A percentile compares a stretch with the other conserved stretches of the same genome.
These are phyloP conservation scores for Amiota communis DNA, from an alignment of 2,888 invertebrate genomes.

Conservation along the genomic window DNA sequence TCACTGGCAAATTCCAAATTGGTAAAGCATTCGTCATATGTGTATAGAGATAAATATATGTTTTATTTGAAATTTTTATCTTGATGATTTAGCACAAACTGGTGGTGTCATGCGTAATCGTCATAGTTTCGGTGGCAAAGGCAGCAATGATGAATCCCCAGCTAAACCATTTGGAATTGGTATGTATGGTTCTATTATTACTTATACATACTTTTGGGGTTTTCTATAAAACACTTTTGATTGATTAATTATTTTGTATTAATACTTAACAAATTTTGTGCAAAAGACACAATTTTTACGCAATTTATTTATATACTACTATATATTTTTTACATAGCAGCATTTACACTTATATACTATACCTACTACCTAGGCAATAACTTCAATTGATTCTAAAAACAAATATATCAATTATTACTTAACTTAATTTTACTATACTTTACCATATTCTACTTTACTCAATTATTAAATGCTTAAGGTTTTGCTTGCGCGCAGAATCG, in stretches of 20 bases:
- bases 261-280: slow-evolving; percentile 58
- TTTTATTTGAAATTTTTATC: slow-evolving; percentile 16
- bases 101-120: slow-evolving; percentile 69
- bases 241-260: slow-evolving; percentile 34
- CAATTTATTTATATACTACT: too few relatives aligned
- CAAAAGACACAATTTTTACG: slow-evolving; percentile 39
- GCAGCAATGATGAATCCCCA: slow-evolving; percentile 75
- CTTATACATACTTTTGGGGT: too few relatives aligned
- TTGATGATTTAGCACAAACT: slow-evolving; percentile 53
- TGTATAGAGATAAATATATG: slow-evolving; percentile 5
- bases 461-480: slow-evolving; percentile 29
- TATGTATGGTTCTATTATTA: slow-evolving; percentile 71
- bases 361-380: slow-evolving; percentile 28
- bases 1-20: slow-evolving; percentile 52
- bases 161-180: slow-evolving; percentile 89
- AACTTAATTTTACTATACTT: too few relatives aligned
- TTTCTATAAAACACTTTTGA: too few relatives aligned
- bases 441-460: too few relatives aligned
- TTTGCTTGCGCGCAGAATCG: slow-evolving; percentile 58
- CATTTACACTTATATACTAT: slow-evolving; percentile 29
- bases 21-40: slow-evolving; percentile 40
- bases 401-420: not conserved
- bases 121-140: slow-evolving; percentile 78
- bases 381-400: slow-evolving; percentile 2
- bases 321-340: slow-evolving; percentile 31